Evolutionary conservation across 1,140 invertebrate genomes (phyloP), one percentile per base, ranked within the genome.

Genomic region (Atta texana): DNA sequence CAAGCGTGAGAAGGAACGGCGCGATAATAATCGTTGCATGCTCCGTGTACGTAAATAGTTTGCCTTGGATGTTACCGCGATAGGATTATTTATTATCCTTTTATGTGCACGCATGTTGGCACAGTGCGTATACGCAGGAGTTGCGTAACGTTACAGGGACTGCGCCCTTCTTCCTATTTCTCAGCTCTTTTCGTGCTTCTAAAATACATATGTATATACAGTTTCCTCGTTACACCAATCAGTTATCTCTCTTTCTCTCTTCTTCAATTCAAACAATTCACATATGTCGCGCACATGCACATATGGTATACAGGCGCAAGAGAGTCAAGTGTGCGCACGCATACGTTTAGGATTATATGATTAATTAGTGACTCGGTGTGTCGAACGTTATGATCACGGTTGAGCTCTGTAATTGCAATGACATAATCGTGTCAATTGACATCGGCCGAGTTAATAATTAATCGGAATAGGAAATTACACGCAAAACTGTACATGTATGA

Each of bases 331-430:
- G 82, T 82, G 80, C 49, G 55, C 14, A 57, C 21, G 18, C 51
- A 18, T 55, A 12, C 57, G 84, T 88, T 89, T 88, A 84, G 91
- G 87, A 93, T 93, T 92, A 93, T 88, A 89, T 90, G 91, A 93
- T 93, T 94, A 94, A 94, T 94, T 94, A 94, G 94, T 92, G 93
- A 93, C 91, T 94, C 87, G 84, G 88, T 87, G 89, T 91, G 90
- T 93, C 92, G 92, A 93, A 94, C 90, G 93, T 92, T 93, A 91
- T 91, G 89, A 92, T 92, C 87, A 87, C 89, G 88, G 63, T 24
- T 66, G 51, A 14, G 78, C 74, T 66, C 69, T 80, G 91, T 93
- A 93, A 94, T 94, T 91, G 91, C 89, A 80, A 85, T 90, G 92
- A 94, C 92, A 91, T 93, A 94, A 94, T 94, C 92, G 93, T 91